A percentile compares a stretch with the other conserved stretches of the same genome.
Conservation (phyloP, 2,797 vertebrate species). For the Streptopelia turtur region DNA sequence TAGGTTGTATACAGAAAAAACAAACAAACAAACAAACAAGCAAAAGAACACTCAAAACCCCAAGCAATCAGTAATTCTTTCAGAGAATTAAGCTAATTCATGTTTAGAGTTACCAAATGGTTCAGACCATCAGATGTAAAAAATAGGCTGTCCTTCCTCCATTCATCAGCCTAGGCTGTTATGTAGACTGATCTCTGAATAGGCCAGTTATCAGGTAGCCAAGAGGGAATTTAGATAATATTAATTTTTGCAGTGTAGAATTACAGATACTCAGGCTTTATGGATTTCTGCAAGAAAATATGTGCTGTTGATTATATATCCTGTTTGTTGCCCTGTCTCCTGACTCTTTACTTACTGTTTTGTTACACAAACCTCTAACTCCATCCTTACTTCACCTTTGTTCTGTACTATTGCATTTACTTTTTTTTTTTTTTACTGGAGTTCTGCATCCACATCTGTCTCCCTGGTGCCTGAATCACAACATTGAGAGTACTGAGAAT, state of each 20-base stretch:
- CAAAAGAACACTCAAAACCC: not conserved
- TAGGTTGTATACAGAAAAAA: not conserved
- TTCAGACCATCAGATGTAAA: not conserved
- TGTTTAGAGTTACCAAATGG: not conserved
- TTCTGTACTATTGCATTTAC: not conserved
- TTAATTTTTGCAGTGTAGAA: not conserved
- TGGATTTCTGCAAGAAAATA: not conserved
- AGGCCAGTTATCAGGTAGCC: not conserved
- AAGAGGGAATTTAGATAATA: not conserved
- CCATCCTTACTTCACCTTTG: not conserved
- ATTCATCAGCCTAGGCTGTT: not conserved
- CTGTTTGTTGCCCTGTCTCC: not conserved
- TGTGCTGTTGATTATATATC: not conserved
- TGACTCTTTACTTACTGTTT: not conserved
- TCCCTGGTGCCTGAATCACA: not conserved
- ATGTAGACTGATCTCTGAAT: not conserved
- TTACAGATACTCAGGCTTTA: not conserved
- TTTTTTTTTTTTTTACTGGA: not conserved
- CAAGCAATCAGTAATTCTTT: not conserved
- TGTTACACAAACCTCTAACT: not conserved
- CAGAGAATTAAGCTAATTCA: not conserved
- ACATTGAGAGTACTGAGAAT: not conserved
- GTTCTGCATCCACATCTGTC: not conserved
- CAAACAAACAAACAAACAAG: not conserved
- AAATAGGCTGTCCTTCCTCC: not conserved